These are phyloP conservation scores for Brachypodius melanocephalos DNA, from an alignment of 2,113 vertebrate genomes.

Conservation along the genomic window DNA sequence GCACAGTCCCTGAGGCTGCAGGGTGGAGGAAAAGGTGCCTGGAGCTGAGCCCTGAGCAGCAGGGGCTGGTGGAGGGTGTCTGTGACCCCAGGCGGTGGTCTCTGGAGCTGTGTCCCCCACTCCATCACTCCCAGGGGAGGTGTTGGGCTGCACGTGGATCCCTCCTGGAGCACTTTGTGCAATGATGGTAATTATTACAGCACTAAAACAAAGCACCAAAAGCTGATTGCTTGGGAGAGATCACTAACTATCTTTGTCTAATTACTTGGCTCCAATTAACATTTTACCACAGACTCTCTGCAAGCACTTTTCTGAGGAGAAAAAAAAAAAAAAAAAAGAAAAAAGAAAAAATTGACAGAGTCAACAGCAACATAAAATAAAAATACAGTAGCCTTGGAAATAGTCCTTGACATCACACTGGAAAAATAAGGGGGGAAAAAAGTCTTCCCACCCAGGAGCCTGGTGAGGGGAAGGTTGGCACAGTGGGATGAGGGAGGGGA, in stretches of 20 bases:
- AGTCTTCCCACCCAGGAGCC: not conserved
- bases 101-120: not conserved
- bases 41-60: not conserved
- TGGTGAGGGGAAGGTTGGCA: not conserved
- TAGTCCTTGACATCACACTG: not conserved
- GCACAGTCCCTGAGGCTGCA: accelerated
- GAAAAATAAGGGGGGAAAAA: not conserved
- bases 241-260: conserved; percentile 63
- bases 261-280: conserved; percentile 69
- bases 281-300: conserved; percentile 19
- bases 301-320: conserved; percentile 6
- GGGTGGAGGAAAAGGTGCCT: not conserved
- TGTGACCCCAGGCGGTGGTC: accelerated
- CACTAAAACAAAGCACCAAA: conserved; percentile 46
- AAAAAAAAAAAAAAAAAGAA: not conserved
- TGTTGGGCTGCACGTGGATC: not conserved
- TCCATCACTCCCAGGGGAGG: not conserved
- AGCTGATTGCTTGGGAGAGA: conserved; percentile 53
- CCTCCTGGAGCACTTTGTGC: not conserved
- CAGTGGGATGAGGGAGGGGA: not conserved
- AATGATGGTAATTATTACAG: conserved; percentile 16
- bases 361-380: not conserved
- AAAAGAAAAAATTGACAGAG: not conserved
- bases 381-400: not conserved
- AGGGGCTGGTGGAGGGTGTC: not conserved